Evolutionary conservation across 2,113 vertebrate genomes (phyloP), one percentile per base, ranked within the genome.

Genomic region (Petromus typicus): DNA sequence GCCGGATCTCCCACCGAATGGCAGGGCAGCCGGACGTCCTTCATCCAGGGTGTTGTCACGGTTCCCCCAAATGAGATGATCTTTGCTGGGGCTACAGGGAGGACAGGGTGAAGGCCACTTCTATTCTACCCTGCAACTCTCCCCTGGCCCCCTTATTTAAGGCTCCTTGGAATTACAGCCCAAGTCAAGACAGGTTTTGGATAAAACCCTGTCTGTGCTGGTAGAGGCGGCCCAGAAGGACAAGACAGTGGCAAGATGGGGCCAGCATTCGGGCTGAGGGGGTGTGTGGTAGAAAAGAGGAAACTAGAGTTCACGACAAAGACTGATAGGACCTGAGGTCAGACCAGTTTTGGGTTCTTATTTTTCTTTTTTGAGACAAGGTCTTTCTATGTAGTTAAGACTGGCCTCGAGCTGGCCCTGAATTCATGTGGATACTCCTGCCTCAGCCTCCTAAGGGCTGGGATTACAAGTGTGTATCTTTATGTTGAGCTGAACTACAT

Each of bases 31-130:
- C 99, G 98, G 71, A 99, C 99, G 0, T 99, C 99, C 97, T 99
- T 99, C 99, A 99, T 99, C 99, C 99, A 99, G 0, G 99, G 99
- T 0, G 99, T 99, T 9, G 99, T 99, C 93, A 99, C 99, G 0
- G 99, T 99, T 88, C 99, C 99, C 5, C 99, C 99, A 0, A 99
- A 99, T 3, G 99, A 99, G 89, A 99, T 98, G 96, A 99, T 99
- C 98, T 99, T 99, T 86, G 99, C 99, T 0, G 99, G 99, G 51
- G 99, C 99, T 99, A 95, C 32, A 80, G 85, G 1, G 73, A 91
- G 14, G 93, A 88, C 66, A 45, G 37, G 86, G 57, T 76, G 64
- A 96, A 63, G 89, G 14, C 61, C 32, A 13, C 67, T 64, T 22
- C 23, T 10, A 13, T 37, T 27, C 89, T 3, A 56, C 22, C 57